A percentile compares a stretch with the other conserved stretches of the same genome.
Conservation (phyloP, 1,140 invertebrate species). For the Coboldia fuscipes region DNA sequence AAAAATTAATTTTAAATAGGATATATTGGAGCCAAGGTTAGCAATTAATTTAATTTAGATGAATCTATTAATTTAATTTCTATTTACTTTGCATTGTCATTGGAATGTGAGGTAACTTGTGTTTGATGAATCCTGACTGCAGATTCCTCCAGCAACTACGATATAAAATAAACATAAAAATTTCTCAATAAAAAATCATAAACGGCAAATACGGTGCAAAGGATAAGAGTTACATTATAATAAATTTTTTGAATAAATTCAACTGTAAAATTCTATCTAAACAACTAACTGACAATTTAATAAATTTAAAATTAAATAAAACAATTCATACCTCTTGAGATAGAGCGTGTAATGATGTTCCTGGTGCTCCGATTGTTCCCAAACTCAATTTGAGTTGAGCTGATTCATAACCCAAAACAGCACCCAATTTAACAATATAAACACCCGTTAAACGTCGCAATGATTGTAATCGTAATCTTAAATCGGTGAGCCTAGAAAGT, state of each 20-base stretch:
- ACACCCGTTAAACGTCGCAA: constrained; percentile 49
- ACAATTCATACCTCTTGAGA: constrained; percentile 26
- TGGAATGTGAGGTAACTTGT: constrained; percentile 22
- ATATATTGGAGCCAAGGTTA: neutral
- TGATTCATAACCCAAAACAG: constrained; percentile 40
- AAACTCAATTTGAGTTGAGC: constrained; percentile 17
- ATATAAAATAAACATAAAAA: constrained; percentile 20
- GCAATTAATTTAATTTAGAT: neutral
- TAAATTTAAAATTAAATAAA: constrained; percentile 4
- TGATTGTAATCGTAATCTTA: constrained; percentile 48
- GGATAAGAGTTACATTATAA: too few relatives aligned
- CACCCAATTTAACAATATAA: constrained; percentile 53
- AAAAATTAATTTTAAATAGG: neutral
- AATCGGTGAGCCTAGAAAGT: constrained; percentile 36
- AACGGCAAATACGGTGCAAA: constrained; percentile 17
- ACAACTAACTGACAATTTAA: constrained; percentile 2
- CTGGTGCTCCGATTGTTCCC: constrained; percentile 4
- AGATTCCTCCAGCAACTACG: constrained; percentile 35
- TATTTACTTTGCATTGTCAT: constrained; percentile 33
- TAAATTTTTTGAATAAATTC: too few relatives aligned
- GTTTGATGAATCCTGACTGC: constrained; percentile 16
- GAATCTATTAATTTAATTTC: constrained; percentile 5
- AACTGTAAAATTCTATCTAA: too few relatives aligned
- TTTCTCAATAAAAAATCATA: constrained; percentile 2
- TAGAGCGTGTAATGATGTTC: constrained; percentile 22